phyloP scores from a whole-genome alignment of 1,140 invertebrate genomes.

The Belonocnema kinseyi region DNA sequence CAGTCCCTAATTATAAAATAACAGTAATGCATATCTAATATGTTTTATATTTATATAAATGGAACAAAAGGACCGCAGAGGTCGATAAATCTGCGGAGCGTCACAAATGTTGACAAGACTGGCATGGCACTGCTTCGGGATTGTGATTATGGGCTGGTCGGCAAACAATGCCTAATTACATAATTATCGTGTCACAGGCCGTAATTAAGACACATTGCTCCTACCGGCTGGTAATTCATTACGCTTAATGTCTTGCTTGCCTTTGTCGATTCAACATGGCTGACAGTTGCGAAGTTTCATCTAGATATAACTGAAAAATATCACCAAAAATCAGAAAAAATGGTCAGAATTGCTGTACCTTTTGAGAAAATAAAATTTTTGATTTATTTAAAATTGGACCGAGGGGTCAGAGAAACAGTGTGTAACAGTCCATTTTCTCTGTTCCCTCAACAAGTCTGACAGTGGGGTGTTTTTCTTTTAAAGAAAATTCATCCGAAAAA shows the following conservation, averaged over 20 bases:
- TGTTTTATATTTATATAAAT: too few relatives aligned
- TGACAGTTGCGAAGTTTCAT: conserved; percentile 68
- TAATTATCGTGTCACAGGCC: conserved; percentile 72
- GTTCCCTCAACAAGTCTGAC: too few relatives aligned
- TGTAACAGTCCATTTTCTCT: too few relatives aligned
- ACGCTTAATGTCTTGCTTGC: conserved; percentile 73
- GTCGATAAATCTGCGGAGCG: conserved; percentile 33
- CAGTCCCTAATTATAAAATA: too few relatives aligned
- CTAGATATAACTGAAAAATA: conserved; percentile 72
- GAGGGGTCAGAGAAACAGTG: too few relatives aligned
- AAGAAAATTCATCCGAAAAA: too few relatives aligned
- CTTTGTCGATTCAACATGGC: conserved; percentile 68
- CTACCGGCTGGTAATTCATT: conserved; percentile 71
- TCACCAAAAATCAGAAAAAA: conserved; percentile 42
- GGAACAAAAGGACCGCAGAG: background rate
- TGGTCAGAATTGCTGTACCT: too few relatives aligned
- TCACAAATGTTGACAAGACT: conserved; percentile 58
- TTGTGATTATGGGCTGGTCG: conserved; percentile 70
- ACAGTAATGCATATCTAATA: too few relatives aligned
- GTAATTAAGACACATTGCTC: conserved; percentile 75
- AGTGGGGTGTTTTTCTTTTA: too few relatives aligned
- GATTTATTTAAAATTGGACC: too few relatives aligned
- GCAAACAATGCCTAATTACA: conserved; percentile 75
- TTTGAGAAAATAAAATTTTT: too few relatives aligned
- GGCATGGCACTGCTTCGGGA: conserved; percentile 63